Evolutionary conservation across 2,113 vertebrate genomes (phyloP), one percentile per base, ranked within the genome.

Genomic region (Eidolon helvum): DNA sequence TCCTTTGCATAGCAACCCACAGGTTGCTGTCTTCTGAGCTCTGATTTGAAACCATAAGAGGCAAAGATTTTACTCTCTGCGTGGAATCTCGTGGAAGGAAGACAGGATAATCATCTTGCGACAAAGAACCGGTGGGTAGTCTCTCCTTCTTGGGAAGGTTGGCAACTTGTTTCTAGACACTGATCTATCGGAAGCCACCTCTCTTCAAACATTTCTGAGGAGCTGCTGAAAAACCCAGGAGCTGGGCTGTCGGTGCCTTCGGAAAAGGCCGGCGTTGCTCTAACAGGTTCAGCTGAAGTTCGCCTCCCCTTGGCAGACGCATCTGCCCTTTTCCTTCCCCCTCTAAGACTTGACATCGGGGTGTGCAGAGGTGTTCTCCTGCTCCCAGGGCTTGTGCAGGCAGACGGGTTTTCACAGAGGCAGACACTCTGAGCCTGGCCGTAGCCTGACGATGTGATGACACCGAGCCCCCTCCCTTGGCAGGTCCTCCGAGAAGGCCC

Each of bases 141-240:
- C 5, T 91, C 45, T 85, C 18, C 72, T 87, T 61, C 57, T 11
- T 40, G 48, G 12, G 21, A 74, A 90, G 48, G 10, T 15, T 10
- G 15, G 26, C 35, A 24, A 35, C 28, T 66, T 66, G 14, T 30
- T 38, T 59, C 1, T 55, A 83, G 87, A 57, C 40, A 28, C 30
- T 30, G 12, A 0, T 1, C 2, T 72, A 30, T 50, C 48, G 43
- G 90, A 95, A 85, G 35, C 15, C 43, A 59, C 35, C 35, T 93
- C 57, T 78, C 22, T 38, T 80, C n/a, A 86, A 89, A 93, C 0
- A n/a, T 82, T 82, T 91, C 66, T 86, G 72, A 59, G 28, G 24
- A 88, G 61, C 50, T 82, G 85, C 68, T 91, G 77, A 90, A 89
- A 97, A 61, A 43, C 45, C 28, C 71, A 91, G 74, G 28, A 16